Evolutionary conservation across 2,797 vertebrate species (phyloP), one percentile per base, ranked within the genome.

Genomic region (Rhinichthys osculus): DNA sequence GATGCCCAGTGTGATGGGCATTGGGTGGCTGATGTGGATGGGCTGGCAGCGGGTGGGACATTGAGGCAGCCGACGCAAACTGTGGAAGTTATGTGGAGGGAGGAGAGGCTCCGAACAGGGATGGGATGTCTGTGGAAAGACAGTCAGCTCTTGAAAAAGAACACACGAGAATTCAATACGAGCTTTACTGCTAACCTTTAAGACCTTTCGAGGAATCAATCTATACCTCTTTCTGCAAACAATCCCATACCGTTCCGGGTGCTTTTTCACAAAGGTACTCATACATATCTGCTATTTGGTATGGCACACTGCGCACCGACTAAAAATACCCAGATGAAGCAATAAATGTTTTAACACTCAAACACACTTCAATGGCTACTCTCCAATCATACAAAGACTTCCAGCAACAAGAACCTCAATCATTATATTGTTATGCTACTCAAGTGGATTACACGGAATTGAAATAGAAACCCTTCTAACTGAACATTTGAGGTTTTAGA

Each of bases 21-120:
- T 88, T 0, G 96, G 95, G 88, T 93, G 93, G 81, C 96, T 97
- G 90, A 97, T 96, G 93, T 97, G 95, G 38, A 95, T 89, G 0
- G 95, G 92, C 62, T 95, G 96, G 82, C 96, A 96, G 0, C 93
- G 96, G 7, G 94, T 94, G 0, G 94, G 96, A 81, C 95, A 96
- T 0, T 94, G 96, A 23, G 95, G 96, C 0, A 94, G 90, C 62
- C 95, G 89, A 87, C 94, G 91, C 4, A 96, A 90, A 85, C 84
- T 91, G 7, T 96, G 86, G 59, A 88, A 83, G 82, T 85, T 73
- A 7, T 86, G 71, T 42, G 84, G 70, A 42, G 94, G 91, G 62
- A 91, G 91, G 74, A 84, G 90, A 16, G 90, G 86, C 89, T 94
- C 93, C 0, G 92, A 87, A 40, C 83, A 83, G 38, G 90, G 89